Base-by-base conservation (phyloP, 2,888 invertebrate genomes). In the Drosophila infuscata region DNA sequence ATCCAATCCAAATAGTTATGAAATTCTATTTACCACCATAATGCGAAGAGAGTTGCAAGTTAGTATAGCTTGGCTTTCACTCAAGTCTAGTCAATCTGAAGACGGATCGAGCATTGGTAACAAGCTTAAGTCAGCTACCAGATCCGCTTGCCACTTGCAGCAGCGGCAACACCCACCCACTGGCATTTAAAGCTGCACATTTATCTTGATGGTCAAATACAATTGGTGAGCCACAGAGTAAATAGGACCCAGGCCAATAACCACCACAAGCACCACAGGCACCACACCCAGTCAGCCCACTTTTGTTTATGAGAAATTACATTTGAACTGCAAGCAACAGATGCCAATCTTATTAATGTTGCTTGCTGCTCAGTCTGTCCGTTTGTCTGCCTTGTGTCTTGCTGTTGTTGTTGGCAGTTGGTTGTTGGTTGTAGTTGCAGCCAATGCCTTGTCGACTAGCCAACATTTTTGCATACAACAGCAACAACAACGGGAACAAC, bases 311-410 rank as follows among this genome's bases (percentile, higher is more conserved):
- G 86, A 87, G 85, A 87, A 87, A 89, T 87, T 87, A 87, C 89
- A 87, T 85, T 87, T 89, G 89, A 83, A 75, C 79, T 78, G 83
- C 88, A 82, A 88, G 83, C 83, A 87, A 71, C 82, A 85, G 87
- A 87, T 87, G 87, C 88, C 88, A 87, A 87, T 87, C 87, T 88
- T 89, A 87, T 87, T 87, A 87, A 87, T 87, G 89, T 89, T 89
- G 83, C 63, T 87, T 70, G 73, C 72, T 70, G 71, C 48, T 35
- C 49, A 7, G 61, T 62, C 52, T 49, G 46, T 56, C 54, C 59
- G 32, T 54, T 33, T 35, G 64, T 51, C 38, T 57, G 58, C 41
- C 53, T 61, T 60, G 53, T 70, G 41, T 52, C 59, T 66, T 59
- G 68, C 49, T 75, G 70, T 78, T 80, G 38, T 53, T 74, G 69